These are phyloP conservation scores for Odontocerum albicorne DNA, from an alignment of 2,888 invertebrate species.

Conservation along the genomic window DNA sequence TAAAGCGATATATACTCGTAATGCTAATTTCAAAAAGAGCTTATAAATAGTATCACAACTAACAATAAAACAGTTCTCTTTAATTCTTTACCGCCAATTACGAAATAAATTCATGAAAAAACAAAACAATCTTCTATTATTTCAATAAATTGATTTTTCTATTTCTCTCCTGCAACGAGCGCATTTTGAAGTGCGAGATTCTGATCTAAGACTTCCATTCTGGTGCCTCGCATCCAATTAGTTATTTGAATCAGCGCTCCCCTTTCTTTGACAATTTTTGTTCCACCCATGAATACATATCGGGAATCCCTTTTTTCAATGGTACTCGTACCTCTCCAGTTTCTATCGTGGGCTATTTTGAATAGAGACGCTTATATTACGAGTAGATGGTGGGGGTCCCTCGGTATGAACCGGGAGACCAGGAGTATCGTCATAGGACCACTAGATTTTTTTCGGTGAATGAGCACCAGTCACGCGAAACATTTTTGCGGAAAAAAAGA, in stretches of 20 bases:
- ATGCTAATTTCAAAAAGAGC: too few species aligned
- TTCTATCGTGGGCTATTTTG: conserved; percentile 25
- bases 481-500: conserved; percentile 9
- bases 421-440: background rate
- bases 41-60: too few species aligned
- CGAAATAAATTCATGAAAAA: too few species aligned
- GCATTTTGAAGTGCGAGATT: conserved; percentile 21
- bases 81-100: too few species aligned
- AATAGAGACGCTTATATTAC: too few species aligned
- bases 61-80: too few species aligned
- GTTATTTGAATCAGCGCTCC: conserved; percentile 26
- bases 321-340: conserved; percentile 27
- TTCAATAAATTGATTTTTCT: too few species aligned
- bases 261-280: conserved; percentile 23
- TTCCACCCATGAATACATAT: conserved; percentile 31
- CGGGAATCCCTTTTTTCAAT: conserved; percentile 28
- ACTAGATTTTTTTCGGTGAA: conserved; percentile 13
- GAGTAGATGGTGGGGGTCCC: too few species aligned
- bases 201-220: conserved; percentile 13
- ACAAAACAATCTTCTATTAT: too few species aligned
- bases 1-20: too few species aligned
- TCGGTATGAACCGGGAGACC: background rate
- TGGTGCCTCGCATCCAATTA: conserved; percentile 28
- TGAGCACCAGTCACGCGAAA: conserved; percentile 9
- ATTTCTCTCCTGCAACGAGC: too few species aligned